Percentiles rank a stretch among this genome's conserved stretches.
These are phyloP conservation scores for Myotis brandtii DNA, from an alignment of 2,113 vertebrate species.

Conservation along the genomic window DNA sequence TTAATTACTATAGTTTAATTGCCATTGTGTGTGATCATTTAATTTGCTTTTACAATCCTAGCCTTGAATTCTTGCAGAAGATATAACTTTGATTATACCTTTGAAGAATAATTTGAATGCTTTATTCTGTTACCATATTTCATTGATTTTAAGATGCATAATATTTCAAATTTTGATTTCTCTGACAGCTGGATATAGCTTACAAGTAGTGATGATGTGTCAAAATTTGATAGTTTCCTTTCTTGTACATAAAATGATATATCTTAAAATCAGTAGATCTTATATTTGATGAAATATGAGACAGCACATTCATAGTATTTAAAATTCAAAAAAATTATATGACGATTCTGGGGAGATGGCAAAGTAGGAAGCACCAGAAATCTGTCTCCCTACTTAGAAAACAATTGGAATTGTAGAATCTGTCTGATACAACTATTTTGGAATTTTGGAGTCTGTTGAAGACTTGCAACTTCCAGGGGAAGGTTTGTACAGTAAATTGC, in stretches of 20 bases:
- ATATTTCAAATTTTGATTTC: not conserved
- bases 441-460: not conserved
- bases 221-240: conserved; percentile 13
- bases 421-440: not conserved
- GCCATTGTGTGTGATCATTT: not conserved
- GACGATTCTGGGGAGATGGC: not conserved
- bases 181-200: not conserved
- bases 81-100: not conserved
- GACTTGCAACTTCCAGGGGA: not conserved
- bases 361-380: conserved; percentile 9
- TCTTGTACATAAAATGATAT: not conserved
- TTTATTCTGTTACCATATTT: conserved; percentile 1
- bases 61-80: not conserved
- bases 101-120: not conserved
- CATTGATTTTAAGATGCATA: not conserved
- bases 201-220: not conserved
- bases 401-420: not conserved
- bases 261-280: not conserved
- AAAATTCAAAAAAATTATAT: not conserved
- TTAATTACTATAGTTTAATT: conserved; percentile 50
- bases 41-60: conserved; percentile 1
- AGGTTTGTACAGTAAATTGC: not conserved
- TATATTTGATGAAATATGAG: not conserved
- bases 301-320: conserved; percentile 29
- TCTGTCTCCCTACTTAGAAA: not conserved